These are phyloP conservation scores for Diploptera punctata DNA, from an alignment of 2,888 invertebrate genomes.

Conservation along the genomic window DNA sequence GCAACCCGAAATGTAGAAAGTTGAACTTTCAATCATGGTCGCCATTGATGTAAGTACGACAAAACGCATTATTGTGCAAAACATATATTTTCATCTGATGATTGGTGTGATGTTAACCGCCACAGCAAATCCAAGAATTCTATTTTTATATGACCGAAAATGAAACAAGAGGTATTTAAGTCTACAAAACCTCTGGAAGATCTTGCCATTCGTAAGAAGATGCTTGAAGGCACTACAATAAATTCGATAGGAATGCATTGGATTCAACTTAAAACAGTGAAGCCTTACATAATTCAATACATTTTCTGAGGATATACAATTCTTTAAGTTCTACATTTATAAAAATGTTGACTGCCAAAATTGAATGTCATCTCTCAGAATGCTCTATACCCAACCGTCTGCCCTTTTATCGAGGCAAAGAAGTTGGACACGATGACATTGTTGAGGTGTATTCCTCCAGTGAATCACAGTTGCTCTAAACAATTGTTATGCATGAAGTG, in stretches of 20 bases:
- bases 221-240: background rate
- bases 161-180: too few relatives aligned
- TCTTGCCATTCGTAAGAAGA: background rate
- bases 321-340: background rate
- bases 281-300: constrained; percentile 4
- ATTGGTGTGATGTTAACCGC: too few relatives aligned
- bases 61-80: too few relatives aligned
- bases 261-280: constrained; percentile 9
- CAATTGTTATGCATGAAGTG: constrained; percentile 5
- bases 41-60: too few relatives aligned
- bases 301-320: background rate
- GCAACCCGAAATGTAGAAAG: too few relatives aligned
- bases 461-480: background rate
- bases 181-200: too few relatives aligned
- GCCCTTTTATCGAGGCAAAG: background rate
- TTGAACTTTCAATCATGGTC: too few relatives aligned
- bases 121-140: too few relatives aligned
- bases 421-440: background rate
- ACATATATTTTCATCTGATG: too few relatives aligned
- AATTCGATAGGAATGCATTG: background rate
- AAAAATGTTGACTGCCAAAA: background rate
- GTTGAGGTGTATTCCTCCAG: constrained; percentile 8
- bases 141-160: too few relatives aligned
- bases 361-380: background rate
- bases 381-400: constrained; percentile 4